A percentile compares a stretch with the other conserved stretches of the same genome.
Conservation (phyloP, 2,113 vertebrate species). For the Toxotes jaculatrix region DNA sequence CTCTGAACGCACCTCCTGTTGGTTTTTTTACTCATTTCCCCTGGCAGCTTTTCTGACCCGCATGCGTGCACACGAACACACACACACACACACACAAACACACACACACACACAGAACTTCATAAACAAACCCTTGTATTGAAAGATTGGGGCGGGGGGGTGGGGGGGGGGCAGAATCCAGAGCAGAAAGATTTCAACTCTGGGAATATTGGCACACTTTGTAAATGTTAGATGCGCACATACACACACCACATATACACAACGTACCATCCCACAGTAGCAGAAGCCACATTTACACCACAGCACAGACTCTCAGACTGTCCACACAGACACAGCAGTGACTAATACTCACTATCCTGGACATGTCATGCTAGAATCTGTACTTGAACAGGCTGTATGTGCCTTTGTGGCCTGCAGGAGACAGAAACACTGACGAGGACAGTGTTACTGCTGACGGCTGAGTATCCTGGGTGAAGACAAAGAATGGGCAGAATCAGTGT, state of each 20-base stretch:
- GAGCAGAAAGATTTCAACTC: conserved; percentile 43
- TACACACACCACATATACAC: background rate
- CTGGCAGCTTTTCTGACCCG: conserved; percentile 71
- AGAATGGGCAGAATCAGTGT: background rate
- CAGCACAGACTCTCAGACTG: conserved; percentile 3
- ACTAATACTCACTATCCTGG: background rate
- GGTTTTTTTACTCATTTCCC: conserved; percentile 79
- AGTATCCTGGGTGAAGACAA: background rate
- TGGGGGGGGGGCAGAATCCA: conserved; percentile 49
- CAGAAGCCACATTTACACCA: conserved; percentile 7
- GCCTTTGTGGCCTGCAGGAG: background rate
- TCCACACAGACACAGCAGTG: background rate
- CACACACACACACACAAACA: conserved; percentile 33
- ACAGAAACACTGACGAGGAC: background rate
- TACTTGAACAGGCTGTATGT: background rate
- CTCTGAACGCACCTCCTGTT: conserved; percentile 81
- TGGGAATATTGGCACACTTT: conserved; percentile 35
- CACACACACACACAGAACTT: conserved; percentile 28
- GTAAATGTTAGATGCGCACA: conserved; percentile 14
- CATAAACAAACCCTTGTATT: conserved; percentile 65
- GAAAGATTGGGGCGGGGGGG: conserved; percentile 31
- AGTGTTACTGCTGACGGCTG: background rate
- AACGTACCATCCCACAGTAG: conserved; percentile 16
- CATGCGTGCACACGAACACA: conserved; percentile 32
- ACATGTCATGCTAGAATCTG: background rate